A percentile compares a stretch with the other conserved stretches of the same genome.
These are phyloP conservation scores for Holothuria glaberrima DNA, from an alignment of 35 echinoderm and acorn worm species.

Conservation along the genomic window DNA sequence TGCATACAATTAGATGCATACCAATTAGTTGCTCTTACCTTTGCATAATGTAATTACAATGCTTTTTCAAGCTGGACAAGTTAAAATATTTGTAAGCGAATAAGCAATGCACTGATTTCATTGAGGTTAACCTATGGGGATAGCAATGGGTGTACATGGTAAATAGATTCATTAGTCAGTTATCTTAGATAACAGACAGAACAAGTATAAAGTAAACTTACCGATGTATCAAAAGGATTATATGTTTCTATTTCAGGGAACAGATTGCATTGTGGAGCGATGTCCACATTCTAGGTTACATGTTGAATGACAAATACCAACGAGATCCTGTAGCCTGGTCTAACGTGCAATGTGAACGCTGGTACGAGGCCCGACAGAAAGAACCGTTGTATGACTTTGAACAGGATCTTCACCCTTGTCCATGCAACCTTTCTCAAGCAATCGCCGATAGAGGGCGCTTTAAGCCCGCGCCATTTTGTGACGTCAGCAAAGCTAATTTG, in stretches of 20 bases:
- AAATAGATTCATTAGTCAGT: too few species aligned
- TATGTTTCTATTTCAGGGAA: constrained; percentile 9
- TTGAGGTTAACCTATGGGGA: too few species aligned
- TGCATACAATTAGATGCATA: too few species aligned
- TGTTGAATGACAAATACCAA: constrained; percentile 67
- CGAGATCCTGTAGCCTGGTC: constrained; percentile 59
- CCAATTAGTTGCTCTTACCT: too few species aligned
- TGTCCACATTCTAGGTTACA: constrained; percentile 57
- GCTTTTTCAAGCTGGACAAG: too few species aligned
- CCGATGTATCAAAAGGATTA: neutral
- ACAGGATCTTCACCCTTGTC: constrained; percentile 71
- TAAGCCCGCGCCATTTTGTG: constrained; percentile 59
- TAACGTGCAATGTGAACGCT: constrained; percentile 52
- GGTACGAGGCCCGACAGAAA: constrained; percentile 47
- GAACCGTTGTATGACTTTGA: constrained; percentile 57
- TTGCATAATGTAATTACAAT: too few species aligned
- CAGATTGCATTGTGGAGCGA: constrained; percentile 62
- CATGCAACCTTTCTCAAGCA: constrained; percentile 67
- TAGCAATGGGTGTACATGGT: too few species aligned
- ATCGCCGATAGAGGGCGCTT: constrained; percentile 73
- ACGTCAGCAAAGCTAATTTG: constrained; percentile 29
- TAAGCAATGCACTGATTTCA: too few species aligned
- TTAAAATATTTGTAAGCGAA: too few species aligned
- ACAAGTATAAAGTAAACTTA: too few species aligned
- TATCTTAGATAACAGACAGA: too few species aligned